Conservation (phyloP, 37 sponge, comb jelly and placozoan species). For the Ianthella basta region DNA sequence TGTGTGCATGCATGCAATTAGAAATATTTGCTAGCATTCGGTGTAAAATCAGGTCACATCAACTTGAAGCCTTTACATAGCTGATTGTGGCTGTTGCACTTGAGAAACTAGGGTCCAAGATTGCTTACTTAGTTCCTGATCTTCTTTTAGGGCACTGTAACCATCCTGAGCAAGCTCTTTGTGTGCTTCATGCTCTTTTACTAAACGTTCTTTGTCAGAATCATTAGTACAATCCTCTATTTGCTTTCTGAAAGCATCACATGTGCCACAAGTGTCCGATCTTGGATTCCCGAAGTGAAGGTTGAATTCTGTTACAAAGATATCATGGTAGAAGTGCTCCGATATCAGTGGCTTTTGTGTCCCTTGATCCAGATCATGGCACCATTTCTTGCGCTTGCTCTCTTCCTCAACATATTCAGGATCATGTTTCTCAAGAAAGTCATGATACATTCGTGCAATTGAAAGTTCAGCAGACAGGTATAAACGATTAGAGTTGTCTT, state of each 20-base stretch:
- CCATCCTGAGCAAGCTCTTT: no score
- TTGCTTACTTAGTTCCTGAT: constrained; percentile 32
- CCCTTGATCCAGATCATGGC: no score
- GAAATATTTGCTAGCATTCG: no score
- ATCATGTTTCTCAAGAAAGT: constrained; percentile 29
- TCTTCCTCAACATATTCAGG: constrained; percentile 32
- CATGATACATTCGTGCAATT: constrained; percentile 37
- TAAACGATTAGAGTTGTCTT: constrained; percentile 24
- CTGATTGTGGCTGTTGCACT: no score
- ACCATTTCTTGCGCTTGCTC: not conserved
- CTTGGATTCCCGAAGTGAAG: constrained; percentile 55
- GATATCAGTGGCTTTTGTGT: no score
- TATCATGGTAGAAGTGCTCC: no score
- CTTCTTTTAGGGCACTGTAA: constrained; percentile 33
- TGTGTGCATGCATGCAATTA: no score
- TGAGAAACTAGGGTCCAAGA: no score
- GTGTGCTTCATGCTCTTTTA: no score
- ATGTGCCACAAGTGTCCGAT: constrained; percentile 40
- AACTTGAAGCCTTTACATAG: no score
- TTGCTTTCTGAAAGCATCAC: constrained; percentile 29
- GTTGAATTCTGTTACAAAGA: constrained; percentile 48
- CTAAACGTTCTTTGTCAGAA: no score
- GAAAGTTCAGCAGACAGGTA: constrained; percentile 43
- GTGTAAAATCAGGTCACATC: no score
- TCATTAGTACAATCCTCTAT: constrained; percentile 24